phyloP scores from a whole-genome alignment of 2,888 invertebrate genomes.

The Drosophila macrospina region DNA sequence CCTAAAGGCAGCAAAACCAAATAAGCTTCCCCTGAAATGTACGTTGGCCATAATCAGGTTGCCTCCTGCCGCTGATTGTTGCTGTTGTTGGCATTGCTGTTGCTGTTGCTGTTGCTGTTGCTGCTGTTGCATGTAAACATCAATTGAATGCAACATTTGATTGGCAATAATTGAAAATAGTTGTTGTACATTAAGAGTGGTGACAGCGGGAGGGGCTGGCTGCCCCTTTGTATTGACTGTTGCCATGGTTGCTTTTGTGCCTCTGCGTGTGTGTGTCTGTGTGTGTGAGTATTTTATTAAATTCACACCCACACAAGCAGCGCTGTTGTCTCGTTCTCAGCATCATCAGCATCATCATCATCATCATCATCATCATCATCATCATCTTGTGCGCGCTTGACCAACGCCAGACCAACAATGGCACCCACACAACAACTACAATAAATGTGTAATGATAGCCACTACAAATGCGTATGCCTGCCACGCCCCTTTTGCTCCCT shows the following conservation, averaged over 20 bases:
- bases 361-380: constrained; percentile 39
- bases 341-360: constrained; percentile 38
- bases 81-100: constrained; percentile 1
- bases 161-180: constrained; percentile 85
- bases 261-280: constrained; percentile 26
- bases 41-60: constrained; percentile 72
- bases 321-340: constrained; percentile 20
- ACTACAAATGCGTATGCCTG: constrained; percentile 57
- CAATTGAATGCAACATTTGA: constrained; percentile 84
- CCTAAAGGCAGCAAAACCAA: constrained; percentile 48
- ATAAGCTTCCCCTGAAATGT: constrained; percentile 55
- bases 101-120: constrained; percentile 3
- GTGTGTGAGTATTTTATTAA: constrained; percentile 71
- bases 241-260: constrained; percentile 71
- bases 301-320: constrained; percentile 71
- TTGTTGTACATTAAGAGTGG: constrained; percentile 75
- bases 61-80: constrained; percentile 27
- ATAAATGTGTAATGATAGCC: constrained; percentile 77
- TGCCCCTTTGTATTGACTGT: constrained; percentile 64
- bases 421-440: constrained; percentile 43
- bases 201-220: background rate
- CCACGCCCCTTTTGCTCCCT: background rate
- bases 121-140: constrained; percentile 74
- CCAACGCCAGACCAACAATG: constrained; percentile 57
- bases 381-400: constrained; percentile 67